Evolutionary conservation across 2,797 vertebrate species (phyloP), one percentile per base, ranked within the genome.

Genomic region (Gastrophryne carolinensis): DNA sequence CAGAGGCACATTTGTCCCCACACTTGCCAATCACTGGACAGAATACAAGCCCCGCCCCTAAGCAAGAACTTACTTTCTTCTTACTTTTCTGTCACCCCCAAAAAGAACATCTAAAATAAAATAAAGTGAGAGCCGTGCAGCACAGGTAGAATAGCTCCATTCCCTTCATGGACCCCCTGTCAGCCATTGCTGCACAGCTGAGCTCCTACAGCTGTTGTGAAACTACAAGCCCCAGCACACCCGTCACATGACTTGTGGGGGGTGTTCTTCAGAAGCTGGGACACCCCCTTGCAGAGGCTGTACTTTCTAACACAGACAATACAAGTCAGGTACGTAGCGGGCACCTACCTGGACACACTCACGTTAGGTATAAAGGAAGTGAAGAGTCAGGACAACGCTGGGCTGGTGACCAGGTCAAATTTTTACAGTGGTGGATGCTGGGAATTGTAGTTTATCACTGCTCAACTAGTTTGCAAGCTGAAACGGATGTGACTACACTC

Each of bases 291-390:
- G 4, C 3, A 27, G 30, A 11, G 1, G 26, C n/a, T 12, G 37
- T 32, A 24, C n/a, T 2, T 8, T 1, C 0, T 12, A 39, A 13
- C 11, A 13, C 4, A 4, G 10, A 8, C 5, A 24, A 63, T 8
- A 44, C 9, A 21, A 26, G 1, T 13, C 4, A 8, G 12, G 3
- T 23, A 11, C 2, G 5, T 3, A 24, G 34, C 12, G 4, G 5
- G 6, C 13, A 47, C 27, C 44, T 61, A 71, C 68, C 56, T 37
- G 4, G 0, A 26, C 8, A 15, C 29, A 50, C 41, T 58, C 67
- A 61, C 41, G 69, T 71, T 71, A 41, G 47, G 3, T 50, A 58
- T 26, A 19, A 29, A 61, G 69, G 69, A 72, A 72, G 54, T 60
- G 69, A 37, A 47, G 13, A 35, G 34, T 35, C 3, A 4, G 27